Conservation (phyloP, 1,140 invertebrate species). For the Drosophila orena region DNA sequence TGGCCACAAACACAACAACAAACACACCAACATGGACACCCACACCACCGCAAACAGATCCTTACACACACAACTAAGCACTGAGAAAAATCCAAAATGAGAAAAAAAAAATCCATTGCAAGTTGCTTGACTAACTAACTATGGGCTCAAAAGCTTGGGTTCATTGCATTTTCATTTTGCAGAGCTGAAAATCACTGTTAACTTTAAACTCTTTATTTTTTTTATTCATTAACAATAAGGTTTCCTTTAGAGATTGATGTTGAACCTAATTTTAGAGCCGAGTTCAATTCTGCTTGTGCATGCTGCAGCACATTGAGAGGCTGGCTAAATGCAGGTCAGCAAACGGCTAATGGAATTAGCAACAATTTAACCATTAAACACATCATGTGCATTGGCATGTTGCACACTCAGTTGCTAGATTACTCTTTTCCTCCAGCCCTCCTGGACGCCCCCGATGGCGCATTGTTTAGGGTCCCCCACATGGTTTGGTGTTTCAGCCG, state of each 20-base stretch:
- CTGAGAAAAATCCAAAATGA: slow-evolving; percentile 6
- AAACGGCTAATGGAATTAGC: slow-evolving; percentile 78
- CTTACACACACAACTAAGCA: slow-evolving; percentile 1
- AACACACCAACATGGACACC: slow-evolving; percentile 23
- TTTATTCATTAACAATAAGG: too few species aligned
- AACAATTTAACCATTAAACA: slow-evolving; percentile 83
- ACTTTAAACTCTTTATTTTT: too few species aligned
- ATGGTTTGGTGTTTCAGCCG: slow-evolving; percentile 8
- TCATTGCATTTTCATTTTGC: too few species aligned
- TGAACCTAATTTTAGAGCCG: background rate
- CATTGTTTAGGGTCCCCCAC: slow-evolving; percentile 25
- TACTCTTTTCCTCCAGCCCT: slow-evolving; percentile 19
- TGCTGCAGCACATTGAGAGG: slow-evolving; percentile 2
- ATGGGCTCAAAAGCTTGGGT: too few species aligned
- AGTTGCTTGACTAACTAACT: too few species aligned
- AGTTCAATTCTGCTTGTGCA: slow-evolving; percentile 5
- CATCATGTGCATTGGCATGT: slow-evolving; percentile 81
- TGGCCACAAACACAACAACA: slow-evolving; percentile 66
- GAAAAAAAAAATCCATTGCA: too few species aligned
- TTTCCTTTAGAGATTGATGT: background rate
- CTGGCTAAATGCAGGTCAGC: slow-evolving; percentile 56
- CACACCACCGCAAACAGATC: slow-evolving; percentile 19
- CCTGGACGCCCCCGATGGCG: background rate
- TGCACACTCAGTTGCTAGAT: slow-evolving; percentile 59
- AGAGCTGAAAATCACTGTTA: too few species aligned